These are phyloP conservation scores for Antheraea mylitta DNA, from an alignment of 1,140 invertebrate genomes.

Conservation along the genomic window DNA sequence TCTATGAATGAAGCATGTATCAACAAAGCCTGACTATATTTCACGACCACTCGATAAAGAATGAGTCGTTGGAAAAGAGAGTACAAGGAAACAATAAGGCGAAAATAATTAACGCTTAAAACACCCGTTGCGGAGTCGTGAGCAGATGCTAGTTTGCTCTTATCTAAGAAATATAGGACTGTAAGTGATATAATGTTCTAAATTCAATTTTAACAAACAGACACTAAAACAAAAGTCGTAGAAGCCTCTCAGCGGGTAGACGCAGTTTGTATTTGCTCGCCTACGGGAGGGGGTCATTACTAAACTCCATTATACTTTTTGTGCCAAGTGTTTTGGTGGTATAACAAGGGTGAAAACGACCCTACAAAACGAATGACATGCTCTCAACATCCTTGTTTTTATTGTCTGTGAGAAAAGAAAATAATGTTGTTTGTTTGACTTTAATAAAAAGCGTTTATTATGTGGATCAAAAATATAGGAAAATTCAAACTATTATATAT, in stretches of 20 bases:
- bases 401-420: conserved; percentile 47
- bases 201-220: not conserved
- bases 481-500: not conserved
- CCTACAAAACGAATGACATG: conserved; percentile 70
- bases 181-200: not conserved
- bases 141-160: not conserved
- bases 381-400: conserved; percentile 58
- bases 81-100: too few relatives aligned
- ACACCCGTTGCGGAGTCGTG: too few relatives aligned
- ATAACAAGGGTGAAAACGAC: conserved; percentile 75
- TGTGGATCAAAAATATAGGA: not conserved
- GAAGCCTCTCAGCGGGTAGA: conserved; percentile 49
- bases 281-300: conserved; percentile 67
- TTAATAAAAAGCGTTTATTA: not conserved
- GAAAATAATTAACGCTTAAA: too few relatives aligned
- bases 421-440: conserved; percentile 31
- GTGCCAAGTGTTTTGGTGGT: conserved; percentile 72
- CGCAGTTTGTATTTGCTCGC: conserved; percentile 51
- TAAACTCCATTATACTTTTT: conserved; percentile 74
- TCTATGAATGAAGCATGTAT: too few relatives aligned
- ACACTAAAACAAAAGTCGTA: conserved; percentile 29
- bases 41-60: too few relatives aligned
- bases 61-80: too few relatives aligned
- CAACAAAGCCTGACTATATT: too few relatives aligned
- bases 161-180: not conserved